Evolutionary conservation across 1,140 invertebrate species (phyloP), one percentile per base, ranked within the genome.

Genomic region (Scaptomyza pallida): DNA sequence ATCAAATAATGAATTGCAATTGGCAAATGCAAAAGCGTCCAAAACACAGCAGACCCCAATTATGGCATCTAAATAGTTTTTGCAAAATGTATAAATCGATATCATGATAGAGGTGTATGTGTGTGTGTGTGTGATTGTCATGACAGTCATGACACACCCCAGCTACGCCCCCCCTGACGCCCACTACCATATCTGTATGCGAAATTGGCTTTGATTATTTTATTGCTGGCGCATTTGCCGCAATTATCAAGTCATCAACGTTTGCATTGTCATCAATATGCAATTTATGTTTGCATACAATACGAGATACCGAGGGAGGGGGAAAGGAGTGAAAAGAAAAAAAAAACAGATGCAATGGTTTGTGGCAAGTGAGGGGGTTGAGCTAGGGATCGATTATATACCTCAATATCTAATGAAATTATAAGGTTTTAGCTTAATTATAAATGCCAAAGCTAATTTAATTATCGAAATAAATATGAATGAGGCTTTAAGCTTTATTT

Each of bases 211-310:
- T 88, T 88, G 82, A 88, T 88, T 88, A 88, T 88, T 88, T 88
- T 88, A 88, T 88, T 72, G 82, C 83, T 30, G 82, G 83, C 83
- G 83, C 82, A 88, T 88, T 81, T 86, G 86, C 78, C 60, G 78
- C 80, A 89, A 89, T 89, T 89, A 89, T 89, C 85, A 76, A 81
- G 77, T 89, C 80, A 89, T 89, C 85, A 89, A 89, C 80, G 68
- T 74, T 30, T 78, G 81, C 74, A 89, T 89, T 89, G 86, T 78
- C 85, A 81, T 89, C 77, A 89, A 85, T 81, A 67, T 71, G 71
- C 68, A 75, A 85, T 89, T 85, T 88, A 81, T 86, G 41, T 37
- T 30, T 9, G 6, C 2, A 30, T 9, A n/a, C 33, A 37, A 37
- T 3, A 30, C 26, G 9, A 30, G 2, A 30, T n/a, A n/a, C n/a